Conservation (phyloP, 2,888 invertebrate species). For the Pterostichus niger region DNA sequence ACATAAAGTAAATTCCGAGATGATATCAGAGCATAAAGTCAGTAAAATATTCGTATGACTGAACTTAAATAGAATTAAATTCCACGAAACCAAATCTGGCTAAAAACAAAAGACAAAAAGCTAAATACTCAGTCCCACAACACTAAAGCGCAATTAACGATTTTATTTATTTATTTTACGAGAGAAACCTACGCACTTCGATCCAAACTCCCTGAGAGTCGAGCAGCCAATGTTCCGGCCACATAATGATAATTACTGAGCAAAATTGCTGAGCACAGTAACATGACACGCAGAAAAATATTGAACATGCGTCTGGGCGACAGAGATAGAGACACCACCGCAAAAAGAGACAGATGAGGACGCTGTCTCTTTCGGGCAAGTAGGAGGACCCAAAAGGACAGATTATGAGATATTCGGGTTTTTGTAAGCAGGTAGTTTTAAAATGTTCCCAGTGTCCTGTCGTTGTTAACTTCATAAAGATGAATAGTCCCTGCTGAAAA, state of each 20-base stretch:
- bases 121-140: conserved; percentile 38
- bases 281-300: conserved; percentile 66
- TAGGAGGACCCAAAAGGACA: conserved; percentile 37
- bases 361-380: neutral
- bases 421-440: conserved; percentile 76
- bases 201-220: conserved; percentile 12
- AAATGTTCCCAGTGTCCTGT: conserved; percentile 72
- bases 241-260: conserved; percentile 64
- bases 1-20: neutral
- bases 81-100: conserved; percentile 42
- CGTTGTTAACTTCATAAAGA: conserved; percentile 76
- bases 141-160: conserved; percentile 64
- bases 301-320: conserved; percentile 50
- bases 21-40: conserved; percentile 22
- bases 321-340: conserved; percentile 1
- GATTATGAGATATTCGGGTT: conserved; percentile 62
- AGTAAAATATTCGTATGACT: conserved; percentile 9
- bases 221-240: conserved; percentile 56
- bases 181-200: conserved; percentile 60
- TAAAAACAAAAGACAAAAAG: conserved; percentile 45
- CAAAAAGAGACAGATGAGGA: neutral
- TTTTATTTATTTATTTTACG: conserved; percentile 66
- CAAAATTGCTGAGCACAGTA: conserved; percentile 65
- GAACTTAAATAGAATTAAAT: conserved; percentile 28
- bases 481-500: conserved; percentile 75